Conservation (phyloP, 2,888 invertebrate species). For the Aphidoletes aphidimyza region DNA sequence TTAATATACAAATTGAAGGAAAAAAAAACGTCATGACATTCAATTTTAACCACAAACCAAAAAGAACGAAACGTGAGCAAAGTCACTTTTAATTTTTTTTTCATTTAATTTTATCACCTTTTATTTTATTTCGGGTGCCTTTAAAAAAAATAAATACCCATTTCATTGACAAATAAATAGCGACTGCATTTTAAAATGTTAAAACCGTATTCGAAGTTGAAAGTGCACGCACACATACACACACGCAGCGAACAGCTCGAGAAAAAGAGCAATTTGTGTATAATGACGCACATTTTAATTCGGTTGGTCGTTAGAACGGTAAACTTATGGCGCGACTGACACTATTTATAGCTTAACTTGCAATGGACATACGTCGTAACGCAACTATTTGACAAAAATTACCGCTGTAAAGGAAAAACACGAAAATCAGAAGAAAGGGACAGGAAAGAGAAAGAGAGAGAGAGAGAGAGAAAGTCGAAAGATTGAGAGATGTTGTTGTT, state of each 20-base stretch:
- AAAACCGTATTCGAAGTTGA: background rate
- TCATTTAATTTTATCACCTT: background rate
- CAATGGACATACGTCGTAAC: slow-evolving; percentile 29
- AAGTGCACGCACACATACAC: background rate
- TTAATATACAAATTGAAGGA: background rate
- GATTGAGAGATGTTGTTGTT: background rate
- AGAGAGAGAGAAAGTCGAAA: background rate
- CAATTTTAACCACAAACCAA: background rate
- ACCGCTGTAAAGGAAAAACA: too few relatives aligned
- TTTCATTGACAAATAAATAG: too few relatives aligned
- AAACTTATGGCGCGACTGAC: slow-evolving; percentile 47
- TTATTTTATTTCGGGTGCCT: too few relatives aligned
- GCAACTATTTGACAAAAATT: slow-evolving; percentile 3
- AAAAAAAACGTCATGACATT: background rate
- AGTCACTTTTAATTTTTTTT: background rate
- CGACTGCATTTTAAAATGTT: background rate
- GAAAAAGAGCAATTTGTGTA: background rate
- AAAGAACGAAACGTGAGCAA: background rate
- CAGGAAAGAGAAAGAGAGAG: background rate
- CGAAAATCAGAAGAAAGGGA: background rate
- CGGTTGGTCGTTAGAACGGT: slow-evolving; percentile 17
- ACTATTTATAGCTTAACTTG: slow-evolving; percentile 51
- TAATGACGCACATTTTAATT: slow-evolving; percentile 39
- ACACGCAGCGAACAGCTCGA: background rate
- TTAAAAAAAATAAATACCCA: too few relatives aligned